A percentile compares a stretch with the other conserved stretches of the same genome.
Evolutionary conservation across 2,888 invertebrate genomes (phyloP).

Genomic region (Megalurothrips usitatus): DNA sequence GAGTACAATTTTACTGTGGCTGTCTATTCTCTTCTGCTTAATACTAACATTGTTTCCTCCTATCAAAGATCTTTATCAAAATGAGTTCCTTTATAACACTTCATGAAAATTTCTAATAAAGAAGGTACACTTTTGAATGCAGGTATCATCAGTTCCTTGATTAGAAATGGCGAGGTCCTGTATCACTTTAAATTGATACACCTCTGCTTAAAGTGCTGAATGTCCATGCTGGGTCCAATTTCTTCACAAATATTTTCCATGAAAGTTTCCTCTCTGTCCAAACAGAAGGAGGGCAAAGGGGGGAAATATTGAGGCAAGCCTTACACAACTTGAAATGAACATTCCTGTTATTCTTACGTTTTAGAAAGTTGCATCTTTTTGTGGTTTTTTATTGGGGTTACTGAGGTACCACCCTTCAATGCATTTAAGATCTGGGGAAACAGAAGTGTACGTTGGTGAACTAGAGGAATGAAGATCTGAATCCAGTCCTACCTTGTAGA

Average conservation of each 20-base stretch:
- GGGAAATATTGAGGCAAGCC: neutral
- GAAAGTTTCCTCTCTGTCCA: neutral
- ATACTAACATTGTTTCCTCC: neutral
- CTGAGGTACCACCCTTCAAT: neutral
- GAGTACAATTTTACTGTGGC: too few species aligned
- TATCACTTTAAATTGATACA: too few species aligned
- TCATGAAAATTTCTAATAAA: neutral
- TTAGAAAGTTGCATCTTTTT: conserved; percentile 1
- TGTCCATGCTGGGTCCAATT: neutral
- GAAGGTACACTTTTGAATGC: neutral
- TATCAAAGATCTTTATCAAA: too few species aligned
- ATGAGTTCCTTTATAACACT: neutral
- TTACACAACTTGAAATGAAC: neutral
- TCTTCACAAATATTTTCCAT: neutral
- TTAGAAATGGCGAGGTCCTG: too few species aligned
- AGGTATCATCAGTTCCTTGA: neutral
- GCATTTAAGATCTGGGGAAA: neutral
- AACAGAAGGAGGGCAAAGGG: neutral
- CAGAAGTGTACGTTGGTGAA: neutral
- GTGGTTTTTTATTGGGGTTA: neutral
- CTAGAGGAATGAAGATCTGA: neutral
- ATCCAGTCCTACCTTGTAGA: too few species aligned
- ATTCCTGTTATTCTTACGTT: neutral
- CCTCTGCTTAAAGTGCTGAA: too few species aligned
- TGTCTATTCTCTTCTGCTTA: neutral